phyloP scores from a whole-genome alignment of 1,140 invertebrate species.

The Heliothis virescens region DNA sequence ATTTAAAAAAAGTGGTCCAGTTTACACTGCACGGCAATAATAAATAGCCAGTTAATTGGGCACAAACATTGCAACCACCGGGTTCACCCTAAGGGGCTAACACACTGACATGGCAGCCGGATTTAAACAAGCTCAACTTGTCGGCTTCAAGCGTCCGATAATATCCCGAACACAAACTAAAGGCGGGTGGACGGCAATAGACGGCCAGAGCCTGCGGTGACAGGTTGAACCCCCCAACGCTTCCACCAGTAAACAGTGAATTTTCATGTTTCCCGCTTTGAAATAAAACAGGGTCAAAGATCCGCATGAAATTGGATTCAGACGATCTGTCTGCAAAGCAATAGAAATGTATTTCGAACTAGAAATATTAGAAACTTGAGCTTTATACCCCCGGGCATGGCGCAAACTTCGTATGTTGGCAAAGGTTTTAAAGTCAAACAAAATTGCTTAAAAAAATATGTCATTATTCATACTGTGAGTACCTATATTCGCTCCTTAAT shows the following conservation, averaged over 20 bases:
- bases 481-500: too few relatives aligned
- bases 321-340: too few relatives aligned
- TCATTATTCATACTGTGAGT: too few relatives aligned
- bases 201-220: neutral
- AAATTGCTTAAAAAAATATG: too few relatives aligned
- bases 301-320: too few relatives aligned
- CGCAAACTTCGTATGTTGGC: too few relatives aligned
- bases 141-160: slow-evolving; percentile 7
- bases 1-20: neutral
- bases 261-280: too few relatives aligned
- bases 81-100: neutral
- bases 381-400: too few relatives aligned
- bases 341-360: too few relatives aligned
- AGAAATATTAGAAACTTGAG: too few relatives aligned
- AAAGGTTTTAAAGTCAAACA: too few relatives aligned
- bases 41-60: neutral
- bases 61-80: neutral
- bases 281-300: neutral
- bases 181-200: neutral
- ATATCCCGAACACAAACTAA: slow-evolving; percentile 22
- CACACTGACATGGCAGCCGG: slow-evolving; percentile 9
- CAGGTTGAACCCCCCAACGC: neutral
- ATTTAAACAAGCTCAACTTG: slow-evolving; percentile 24
- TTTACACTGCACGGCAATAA: neutral
- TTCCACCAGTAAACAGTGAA: neutral